Evolutionary conservation across 2,113 vertebrate species (phyloP).

Genomic region (Hystrix cristata): DNA sequence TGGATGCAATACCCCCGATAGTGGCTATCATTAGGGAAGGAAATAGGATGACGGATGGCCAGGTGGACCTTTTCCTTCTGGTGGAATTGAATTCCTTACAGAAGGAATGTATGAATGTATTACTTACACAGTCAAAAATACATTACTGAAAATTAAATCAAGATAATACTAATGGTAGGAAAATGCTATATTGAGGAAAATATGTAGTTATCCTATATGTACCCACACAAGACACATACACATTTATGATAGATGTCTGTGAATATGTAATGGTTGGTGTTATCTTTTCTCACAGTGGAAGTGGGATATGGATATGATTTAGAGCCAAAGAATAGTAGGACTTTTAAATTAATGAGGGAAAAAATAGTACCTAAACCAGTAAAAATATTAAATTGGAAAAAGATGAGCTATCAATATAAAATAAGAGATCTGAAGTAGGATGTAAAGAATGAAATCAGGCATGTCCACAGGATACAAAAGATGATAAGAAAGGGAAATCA

Average conservation of each 20-base stretch:
- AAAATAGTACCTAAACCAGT: background rate
- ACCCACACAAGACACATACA: background rate
- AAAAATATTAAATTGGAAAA: background rate
- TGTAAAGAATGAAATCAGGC: background rate
- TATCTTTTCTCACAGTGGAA: background rate
- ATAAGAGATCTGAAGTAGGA: background rate
- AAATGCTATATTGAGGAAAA: background rate
- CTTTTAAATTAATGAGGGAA: background rate
- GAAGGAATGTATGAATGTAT: background rate
- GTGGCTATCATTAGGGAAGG: background rate
- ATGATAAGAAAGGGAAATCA: background rate
- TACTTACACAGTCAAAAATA: background rate
- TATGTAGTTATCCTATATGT: background rate
- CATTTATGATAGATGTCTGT: background rate
- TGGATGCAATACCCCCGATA: background rate
- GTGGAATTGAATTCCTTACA: slow-evolving; percentile 11
- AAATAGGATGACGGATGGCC: background rate
- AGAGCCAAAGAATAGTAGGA: background rate
- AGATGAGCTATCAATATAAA: background rate
- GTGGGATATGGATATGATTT: background rate
- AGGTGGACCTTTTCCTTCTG: background rate
- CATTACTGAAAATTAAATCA: slow-evolving; percentile 20
- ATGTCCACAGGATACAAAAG: background rate
- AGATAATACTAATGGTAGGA: background rate
- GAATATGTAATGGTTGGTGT: background rate